Conservation (phyloP, 2,888 invertebrate genomes). For the Erynnis tages region DNA sequence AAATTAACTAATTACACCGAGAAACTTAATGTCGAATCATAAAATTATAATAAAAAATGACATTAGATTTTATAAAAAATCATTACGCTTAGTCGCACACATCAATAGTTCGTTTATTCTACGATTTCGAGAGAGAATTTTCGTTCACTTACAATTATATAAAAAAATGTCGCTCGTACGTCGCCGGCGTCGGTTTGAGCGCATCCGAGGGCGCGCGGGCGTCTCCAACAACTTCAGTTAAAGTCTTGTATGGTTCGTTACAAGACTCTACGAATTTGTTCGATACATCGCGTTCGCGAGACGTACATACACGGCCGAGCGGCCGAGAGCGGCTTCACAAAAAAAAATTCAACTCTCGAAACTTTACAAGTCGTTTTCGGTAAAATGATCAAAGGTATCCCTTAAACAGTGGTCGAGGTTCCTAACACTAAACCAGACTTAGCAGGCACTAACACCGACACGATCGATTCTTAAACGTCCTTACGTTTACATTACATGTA, state of each 20-base stretch:
- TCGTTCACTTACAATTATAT: slow-evolving; percentile 30
- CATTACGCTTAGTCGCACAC: slow-evolving; percentile 72
- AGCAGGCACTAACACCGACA: slow-evolving; percentile 76
- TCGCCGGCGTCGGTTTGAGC: slow-evolving; percentile 17
- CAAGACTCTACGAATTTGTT: slow-evolving; percentile 58
- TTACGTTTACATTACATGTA: slow-evolving; percentile 56
- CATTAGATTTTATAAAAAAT: slow-evolving; percentile 70
- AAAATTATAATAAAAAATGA: slow-evolving; percentile 52
- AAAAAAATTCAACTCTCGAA: slow-evolving; percentile 60
- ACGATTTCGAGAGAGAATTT: slow-evolving; percentile 64
- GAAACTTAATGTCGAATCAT: slow-evolving; percentile 42
- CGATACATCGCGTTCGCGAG: slow-evolving; percentile 1
- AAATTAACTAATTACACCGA: slow-evolving; percentile 64
- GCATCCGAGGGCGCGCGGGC: slow-evolving; percentile 16
- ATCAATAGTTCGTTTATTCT: slow-evolving; percentile 66
- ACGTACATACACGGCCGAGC: slow-evolving; percentile 18
- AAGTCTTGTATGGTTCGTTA: slow-evolving; percentile 49
- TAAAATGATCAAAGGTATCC: slow-evolving; percentile 62
- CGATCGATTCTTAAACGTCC: slow-evolving; percentile 52
- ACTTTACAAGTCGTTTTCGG: slow-evolving; percentile 63
- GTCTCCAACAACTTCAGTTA: slow-evolving; percentile 45
- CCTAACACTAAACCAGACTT: slow-evolving; percentile 67
- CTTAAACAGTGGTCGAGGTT: slow-evolving; percentile 63
- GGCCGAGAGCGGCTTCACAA: slow-evolving; percentile 33
- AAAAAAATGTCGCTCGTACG: slow-evolving; percentile 31